Conservation (phyloP, 2,888 invertebrate genomes). For the Microctonus aethiopoides region DNA sequence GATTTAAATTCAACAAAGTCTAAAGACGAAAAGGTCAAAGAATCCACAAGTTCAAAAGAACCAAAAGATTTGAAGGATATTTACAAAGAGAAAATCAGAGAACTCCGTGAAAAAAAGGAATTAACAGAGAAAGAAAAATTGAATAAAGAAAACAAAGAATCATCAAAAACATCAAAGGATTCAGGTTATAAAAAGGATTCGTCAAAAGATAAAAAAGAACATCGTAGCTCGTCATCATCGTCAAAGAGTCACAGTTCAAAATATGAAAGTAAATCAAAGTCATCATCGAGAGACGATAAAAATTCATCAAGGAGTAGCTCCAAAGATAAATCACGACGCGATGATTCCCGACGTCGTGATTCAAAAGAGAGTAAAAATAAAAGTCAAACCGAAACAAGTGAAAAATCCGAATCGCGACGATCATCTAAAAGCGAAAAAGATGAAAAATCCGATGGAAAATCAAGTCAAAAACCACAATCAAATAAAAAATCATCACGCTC, state of each 20-base stretch:
- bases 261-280: slow-evolving; percentile 52
- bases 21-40: slow-evolving; percentile 46
- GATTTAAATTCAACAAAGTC: slow-evolving; percentile 41
- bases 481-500: slow-evolving; percentile 32
- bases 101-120: slow-evolving; percentile 63
- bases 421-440: slow-evolving; percentile 63
- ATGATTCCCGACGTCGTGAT: slow-evolving; percentile 33
- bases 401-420: slow-evolving; percentile 62
- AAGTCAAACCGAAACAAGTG: slow-evolving; percentile 47
- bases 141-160: slow-evolving; percentile 56
- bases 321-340: slow-evolving; percentile 45
- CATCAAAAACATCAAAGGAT: slow-evolving; percentile 44
- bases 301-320: slow-evolving; percentile 44
- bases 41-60: slow-evolving; percentile 48
- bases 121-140: slow-evolving; percentile 64
- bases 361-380: slow-evolving; percentile 53
- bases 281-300: slow-evolving; percentile 33
- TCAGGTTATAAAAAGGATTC: slow-evolving; percentile 54
- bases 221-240: slow-evolving; percentile 51
- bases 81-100: slow-evolving; percentile 65
- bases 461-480: slow-evolving; percentile 28
- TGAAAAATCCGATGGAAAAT: slow-evolving; percentile 38
- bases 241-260: slow-evolving; percentile 44
- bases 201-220: slow-evolving; percentile 55
- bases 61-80: slow-evolving; percentile 62